A percentile compares a stretch with the other conserved stretches of the same genome.
phyloP scores from a whole-genome alignment of 1,140 invertebrate species.

The Drosophila malerkotliana region DNA sequence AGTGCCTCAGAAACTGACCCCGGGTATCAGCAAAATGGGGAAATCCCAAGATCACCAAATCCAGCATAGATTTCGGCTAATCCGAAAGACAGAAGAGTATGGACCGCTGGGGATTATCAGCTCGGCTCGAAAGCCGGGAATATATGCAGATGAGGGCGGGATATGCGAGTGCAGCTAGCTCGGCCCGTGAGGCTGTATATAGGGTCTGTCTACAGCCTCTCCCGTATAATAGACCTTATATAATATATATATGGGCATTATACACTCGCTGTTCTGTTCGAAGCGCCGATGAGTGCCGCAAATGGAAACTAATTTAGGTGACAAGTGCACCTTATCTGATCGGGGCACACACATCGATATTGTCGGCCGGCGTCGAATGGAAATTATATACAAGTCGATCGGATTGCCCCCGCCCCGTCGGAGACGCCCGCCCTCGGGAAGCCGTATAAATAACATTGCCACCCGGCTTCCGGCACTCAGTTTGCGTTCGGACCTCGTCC shows the following conservation, averaged over 20 bases:
- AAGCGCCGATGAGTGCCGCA: neutral
- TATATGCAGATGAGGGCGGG: conserved; percentile 35
- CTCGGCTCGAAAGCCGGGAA: neutral
- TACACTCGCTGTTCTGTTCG: neutral
- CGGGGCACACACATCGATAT: conserved; percentile 59
- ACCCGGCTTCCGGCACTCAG: conserved; percentile 60
- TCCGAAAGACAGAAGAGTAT: conserved; percentile 4
- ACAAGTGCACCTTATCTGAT: conserved; percentile 78
- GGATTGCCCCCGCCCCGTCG: neutral
- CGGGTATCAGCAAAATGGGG: neutral
- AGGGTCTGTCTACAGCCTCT: neutral
- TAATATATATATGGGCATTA: neutral
- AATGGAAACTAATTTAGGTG: conserved; percentile 65
- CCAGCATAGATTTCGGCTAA: neutral
- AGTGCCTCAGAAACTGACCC: neutral
- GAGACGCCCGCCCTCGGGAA: neutral
- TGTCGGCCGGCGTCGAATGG: conserved; percentile 29
- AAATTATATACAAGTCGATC: conserved; percentile 27
- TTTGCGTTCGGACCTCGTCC: conserved; percentile 27
- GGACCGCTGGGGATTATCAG: conserved; percentile 2
- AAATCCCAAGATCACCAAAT: conserved; percentile 3
- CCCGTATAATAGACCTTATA: neutral
- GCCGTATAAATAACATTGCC: conserved; percentile 58
- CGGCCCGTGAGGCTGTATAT: neutral
- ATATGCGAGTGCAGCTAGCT: conserved; percentile 34